Base-by-base conservation (phyloP, 1,140 invertebrate genomes). In the Harpegnathos saltator region DNA sequence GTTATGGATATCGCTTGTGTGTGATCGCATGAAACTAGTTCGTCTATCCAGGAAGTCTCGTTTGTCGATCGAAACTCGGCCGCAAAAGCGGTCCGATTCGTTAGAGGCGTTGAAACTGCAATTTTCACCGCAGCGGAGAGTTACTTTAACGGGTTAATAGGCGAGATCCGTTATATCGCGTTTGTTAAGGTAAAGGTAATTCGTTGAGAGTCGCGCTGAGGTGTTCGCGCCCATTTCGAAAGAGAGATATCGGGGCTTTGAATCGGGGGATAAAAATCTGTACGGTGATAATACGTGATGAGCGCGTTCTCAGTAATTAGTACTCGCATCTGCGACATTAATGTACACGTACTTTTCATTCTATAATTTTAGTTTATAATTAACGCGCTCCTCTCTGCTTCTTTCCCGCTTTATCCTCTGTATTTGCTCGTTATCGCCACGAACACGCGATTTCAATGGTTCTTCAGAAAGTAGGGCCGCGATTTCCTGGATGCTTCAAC, bases 21-120 rank as follows among this genome's bases (percentile, higher is more conserved):
- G 22, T 80, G 24, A 66, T 63, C 61, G 86, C 86, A 87, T 87
- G 86, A 44, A 58, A 83, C 81, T 62, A 82, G 85, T 80, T 87
- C 69, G 86, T 72, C 74, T 15, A 63, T 61, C 68, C 78, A 74
- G 78, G 78, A 82, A 82, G 69, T 72, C 69, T 82, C 38, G 65
- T 71, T 69, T 48, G 65, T 58, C 75, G 66, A 80, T 80, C n/a
- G 75, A 59, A 14, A 80, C 24, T 58, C 14, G 22, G 54, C 65
- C 65, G 52, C 75, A 80, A 71, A 80, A 80, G 52, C 65, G 75
- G 69, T 58, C 52, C 24, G 75, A 80, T 80, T 71, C 33, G 52
- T 80, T 80, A 71, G 33, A 80, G 52, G 75, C 38, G 75, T 58
- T 58, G 75, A 58, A 48, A 66, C 29, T 54, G 19, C 1, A 66